Percentiles rank a stretch among this genome's conserved stretches.
These are phyloP conservation scores for Helicoverpa assulta DNA, from an alignment of 2,888 invertebrate species.

Conservation along the genomic window DNA sequence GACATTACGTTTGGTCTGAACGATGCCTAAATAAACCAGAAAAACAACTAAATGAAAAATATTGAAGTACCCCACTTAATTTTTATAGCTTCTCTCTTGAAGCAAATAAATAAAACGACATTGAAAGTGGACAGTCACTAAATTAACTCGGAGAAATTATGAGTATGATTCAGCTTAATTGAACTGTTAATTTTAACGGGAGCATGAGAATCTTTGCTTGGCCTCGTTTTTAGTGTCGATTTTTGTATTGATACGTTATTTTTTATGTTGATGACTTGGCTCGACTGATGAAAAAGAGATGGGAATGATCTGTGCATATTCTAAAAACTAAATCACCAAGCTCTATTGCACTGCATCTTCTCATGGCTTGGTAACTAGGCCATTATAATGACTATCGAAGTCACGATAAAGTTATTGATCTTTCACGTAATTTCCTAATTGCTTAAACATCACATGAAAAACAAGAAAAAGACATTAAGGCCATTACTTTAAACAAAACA, in stretches of 20 bases:
- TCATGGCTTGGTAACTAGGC: too few relatives aligned
- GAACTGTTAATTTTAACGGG: conserved; percentile 30
- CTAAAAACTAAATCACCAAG: too few relatives aligned
- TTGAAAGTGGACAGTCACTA: conserved; percentile 27
- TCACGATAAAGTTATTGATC: too few relatives aligned
- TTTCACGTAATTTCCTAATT: too few relatives aligned
- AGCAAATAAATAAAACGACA: not conserved
- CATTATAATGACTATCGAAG: too few relatives aligned
- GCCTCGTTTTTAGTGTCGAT: conserved; percentile 28
- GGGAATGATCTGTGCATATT: too few relatives aligned
- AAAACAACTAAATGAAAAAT: not conserved
- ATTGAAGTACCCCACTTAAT: not conserved
- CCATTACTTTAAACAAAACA: conserved; percentile 37
- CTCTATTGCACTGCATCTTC: too few relatives aligned
- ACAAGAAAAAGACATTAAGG: conserved; percentile 3
- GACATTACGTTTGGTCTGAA: too few relatives aligned
- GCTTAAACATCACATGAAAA: not conserved
- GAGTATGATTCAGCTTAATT: conserved; percentile 31
- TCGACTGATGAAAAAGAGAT: too few relatives aligned
- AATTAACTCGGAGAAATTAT: conserved; percentile 39
- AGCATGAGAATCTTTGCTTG: conserved; percentile 22
- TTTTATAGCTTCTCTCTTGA: not conserved
- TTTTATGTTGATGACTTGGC: not conserved
- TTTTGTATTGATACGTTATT: conserved; percentile 8
- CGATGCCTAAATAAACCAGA: conserved; percentile 4